phyloP scores from a whole-genome alignment of 2,888 invertebrate species.

The Synanthedon vespiformis region DNA sequence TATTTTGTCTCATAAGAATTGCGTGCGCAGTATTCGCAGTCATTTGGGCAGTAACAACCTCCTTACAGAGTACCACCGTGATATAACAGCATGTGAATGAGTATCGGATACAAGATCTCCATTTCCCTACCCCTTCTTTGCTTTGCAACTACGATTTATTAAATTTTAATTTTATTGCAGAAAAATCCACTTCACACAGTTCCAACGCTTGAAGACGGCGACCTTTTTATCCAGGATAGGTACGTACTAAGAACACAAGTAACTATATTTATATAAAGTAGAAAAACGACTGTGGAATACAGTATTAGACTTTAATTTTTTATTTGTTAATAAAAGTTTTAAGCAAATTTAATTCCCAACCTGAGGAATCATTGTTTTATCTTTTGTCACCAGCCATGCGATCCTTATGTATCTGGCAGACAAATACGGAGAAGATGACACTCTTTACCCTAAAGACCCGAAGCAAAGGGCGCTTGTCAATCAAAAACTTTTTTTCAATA shows the following conservation, averaged over 20 bases:
- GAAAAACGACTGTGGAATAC: too few species aligned
- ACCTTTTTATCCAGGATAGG: conserved; percentile 50
- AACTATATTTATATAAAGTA: background rate
- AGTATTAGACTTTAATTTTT: too few species aligned
- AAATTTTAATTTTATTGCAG: conserved; percentile 29
- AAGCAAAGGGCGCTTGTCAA: conserved; percentile 63
- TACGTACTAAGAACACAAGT: conserved; percentile 6
- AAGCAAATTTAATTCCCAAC: conserved; percentile 2
- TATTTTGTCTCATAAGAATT: too few species aligned
- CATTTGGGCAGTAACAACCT: too few species aligned
- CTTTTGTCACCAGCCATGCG: conserved; percentile 42
- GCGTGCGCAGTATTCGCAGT: too few species aligned
- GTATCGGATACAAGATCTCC: too few species aligned
- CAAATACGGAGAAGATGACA: conserved; percentile 64
- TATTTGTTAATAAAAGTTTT: too few species aligned
- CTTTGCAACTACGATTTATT: background rate
- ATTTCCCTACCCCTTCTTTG: background rate
- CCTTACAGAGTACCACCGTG: too few species aligned
- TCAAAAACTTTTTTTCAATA: conserved; percentile 67
- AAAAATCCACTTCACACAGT: conserved; percentile 67
- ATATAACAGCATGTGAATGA: too few species aligned
- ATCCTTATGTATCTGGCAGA: conserved; percentile 61
- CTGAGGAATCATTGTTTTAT: background rate
- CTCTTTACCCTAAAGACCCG: conserved; percentile 69
- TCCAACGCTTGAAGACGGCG: conserved; percentile 68